Evolutionary conservation across 2,888 invertebrate genomes (phyloP).

Genomic region (Sthenelais limicola): DNA sequence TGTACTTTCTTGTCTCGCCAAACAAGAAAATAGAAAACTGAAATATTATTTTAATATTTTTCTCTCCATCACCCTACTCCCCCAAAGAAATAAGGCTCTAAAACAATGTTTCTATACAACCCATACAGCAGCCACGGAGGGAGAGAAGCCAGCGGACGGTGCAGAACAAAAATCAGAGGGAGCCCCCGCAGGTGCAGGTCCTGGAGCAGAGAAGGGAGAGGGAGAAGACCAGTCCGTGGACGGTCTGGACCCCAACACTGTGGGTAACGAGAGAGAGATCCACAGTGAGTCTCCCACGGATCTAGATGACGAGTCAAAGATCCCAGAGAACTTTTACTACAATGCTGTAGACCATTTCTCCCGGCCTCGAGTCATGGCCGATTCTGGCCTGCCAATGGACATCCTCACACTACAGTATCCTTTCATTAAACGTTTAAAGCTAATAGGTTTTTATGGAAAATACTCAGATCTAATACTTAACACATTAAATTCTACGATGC

Average conservation of each 20-base stretch:
- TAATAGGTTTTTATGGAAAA: too few relatives aligned
- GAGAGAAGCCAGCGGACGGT: conserved; percentile 22
- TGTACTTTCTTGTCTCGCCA: too few relatives aligned
- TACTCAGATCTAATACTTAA: too few relatives aligned
- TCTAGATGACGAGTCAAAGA: conserved; percentile 50
- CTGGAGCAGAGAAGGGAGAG: neutral
- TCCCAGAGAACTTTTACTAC: conserved; percentile 70
- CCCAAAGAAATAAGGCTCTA: too few relatives aligned
- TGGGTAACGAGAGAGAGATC: conserved; percentile 50
- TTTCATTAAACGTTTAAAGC: conserved; percentile 51
- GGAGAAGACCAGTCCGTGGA: conserved; percentile 34
- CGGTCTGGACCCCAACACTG: conserved; percentile 41
- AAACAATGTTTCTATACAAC: too few relatives aligned
- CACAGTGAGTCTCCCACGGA: conserved; percentile 50
- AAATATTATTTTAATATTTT: too few relatives aligned
- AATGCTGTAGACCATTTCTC: conserved; percentile 64
- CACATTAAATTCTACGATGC: too few relatives aligned
- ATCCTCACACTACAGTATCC: conserved; percentile 66
- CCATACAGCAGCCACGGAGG: conserved; percentile 36
- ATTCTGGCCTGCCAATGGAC: conserved; percentile 67
- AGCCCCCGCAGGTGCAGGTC: conserved; percentile 1
- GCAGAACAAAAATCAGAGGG: conserved; percentile 33
- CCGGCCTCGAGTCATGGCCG: conserved; percentile 61
- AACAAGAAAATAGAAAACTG: too few relatives aligned
- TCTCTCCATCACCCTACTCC: too few relatives aligned